These are phyloP conservation scores for Solenodon paradoxus DNA, from an alignment of 2,113 vertebrate species.

Conservation along the genomic window DNA sequence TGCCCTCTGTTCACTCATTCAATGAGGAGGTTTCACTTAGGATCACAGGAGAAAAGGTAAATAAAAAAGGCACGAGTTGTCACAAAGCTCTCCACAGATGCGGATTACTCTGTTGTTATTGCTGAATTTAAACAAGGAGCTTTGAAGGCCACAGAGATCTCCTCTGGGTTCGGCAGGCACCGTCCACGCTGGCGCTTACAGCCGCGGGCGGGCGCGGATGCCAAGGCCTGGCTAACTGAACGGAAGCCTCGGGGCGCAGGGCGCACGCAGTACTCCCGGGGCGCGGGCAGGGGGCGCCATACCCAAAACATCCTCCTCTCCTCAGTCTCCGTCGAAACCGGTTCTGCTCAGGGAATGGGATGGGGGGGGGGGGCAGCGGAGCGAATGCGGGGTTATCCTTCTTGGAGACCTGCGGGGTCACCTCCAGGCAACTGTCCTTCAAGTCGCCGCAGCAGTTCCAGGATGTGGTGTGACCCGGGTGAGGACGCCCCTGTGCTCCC, in stretches of 20 bases:
- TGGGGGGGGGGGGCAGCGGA: too few species aligned
- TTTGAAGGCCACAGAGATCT: background rate
- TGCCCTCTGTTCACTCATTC: background rate
- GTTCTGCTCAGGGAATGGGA: background rate
- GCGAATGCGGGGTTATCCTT: too few species aligned
- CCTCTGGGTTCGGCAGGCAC: background rate
- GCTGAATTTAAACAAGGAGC: too few species aligned
- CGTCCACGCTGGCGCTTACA: background rate
- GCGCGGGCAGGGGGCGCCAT: background rate
- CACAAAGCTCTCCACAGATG: background rate
- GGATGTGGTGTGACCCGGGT: background rate
- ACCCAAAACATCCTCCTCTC: too few species aligned
- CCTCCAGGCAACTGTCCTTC: background rate
- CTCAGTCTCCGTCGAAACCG: background rate
- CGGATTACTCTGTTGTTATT: rapidly evolving
- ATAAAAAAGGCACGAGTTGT: background rate
- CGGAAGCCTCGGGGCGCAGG: background rate
- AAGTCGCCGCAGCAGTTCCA: background rate
- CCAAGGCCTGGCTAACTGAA: too few species aligned
- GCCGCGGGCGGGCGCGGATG: too few species aligned
- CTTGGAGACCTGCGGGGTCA: background rate
- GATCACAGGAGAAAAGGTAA: background rate
- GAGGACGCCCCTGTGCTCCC: background rate
- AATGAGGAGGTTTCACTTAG: background rate
- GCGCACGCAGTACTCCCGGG: background rate